Evolutionary conservation across 1,140 invertebrate species (phyloP).

Genomic region (Asbolus verrucosus): DNA sequence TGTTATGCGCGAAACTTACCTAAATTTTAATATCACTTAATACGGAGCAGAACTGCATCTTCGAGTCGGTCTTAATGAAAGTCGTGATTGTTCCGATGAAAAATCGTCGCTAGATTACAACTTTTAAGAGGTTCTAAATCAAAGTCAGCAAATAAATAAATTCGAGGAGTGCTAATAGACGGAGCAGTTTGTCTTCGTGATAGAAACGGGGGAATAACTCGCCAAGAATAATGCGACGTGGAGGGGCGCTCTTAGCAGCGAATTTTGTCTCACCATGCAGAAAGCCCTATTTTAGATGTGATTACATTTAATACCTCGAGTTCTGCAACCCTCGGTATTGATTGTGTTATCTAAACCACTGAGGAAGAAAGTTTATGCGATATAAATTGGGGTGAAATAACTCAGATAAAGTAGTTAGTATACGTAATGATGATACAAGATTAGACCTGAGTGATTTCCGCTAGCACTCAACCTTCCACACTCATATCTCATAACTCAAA

Average conservation of each 20-base stretch:
- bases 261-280: constrained; percentile 40
- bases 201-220: constrained; percentile 26
- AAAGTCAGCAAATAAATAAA: constrained; percentile 47
- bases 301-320: constrained; percentile 43
- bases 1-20: neutral
- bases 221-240: constrained; percentile 30
- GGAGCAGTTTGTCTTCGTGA: constrained; percentile 41
- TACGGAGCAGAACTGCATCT: constrained; percentile 15
- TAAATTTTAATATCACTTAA: too few relatives aligned
- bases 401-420: constrained; percentile 39
- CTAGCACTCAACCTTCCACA: constrained; percentile 5
- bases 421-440: constrained; percentile 35
- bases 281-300: constrained; percentile 43
- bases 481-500: constrained; percentile 10
- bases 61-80: constrained; percentile 4
- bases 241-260: constrained; percentile 27
- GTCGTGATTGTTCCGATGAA: constrained; percentile 24
- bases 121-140: constrained; percentile 42
- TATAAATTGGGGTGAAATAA: constrained; percentile 35
- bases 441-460: constrained; percentile 24
- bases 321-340: constrained; percentile 32
- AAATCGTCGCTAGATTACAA: constrained; percentile 29
- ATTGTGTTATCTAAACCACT: constrained; percentile 42
- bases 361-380: constrained; percentile 41
- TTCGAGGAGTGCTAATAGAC: constrained; percentile 45